phyloP scores from a whole-genome alignment of 2,888 invertebrate genomes.

The Sympetrum striolatum region DNA sequence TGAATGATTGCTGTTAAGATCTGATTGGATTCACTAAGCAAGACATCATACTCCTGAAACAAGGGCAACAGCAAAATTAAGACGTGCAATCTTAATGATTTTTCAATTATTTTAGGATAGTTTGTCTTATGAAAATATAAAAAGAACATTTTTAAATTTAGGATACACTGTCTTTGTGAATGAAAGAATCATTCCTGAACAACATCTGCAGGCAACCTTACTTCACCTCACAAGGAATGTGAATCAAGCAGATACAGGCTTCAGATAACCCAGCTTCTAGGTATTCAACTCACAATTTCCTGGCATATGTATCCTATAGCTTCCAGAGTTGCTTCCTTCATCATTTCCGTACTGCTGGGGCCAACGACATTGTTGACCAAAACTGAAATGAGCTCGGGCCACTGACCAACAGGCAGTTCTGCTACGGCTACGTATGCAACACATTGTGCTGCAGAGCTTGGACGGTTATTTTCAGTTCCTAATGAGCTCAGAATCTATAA shows the following conservation, averaged over 20 bases:
- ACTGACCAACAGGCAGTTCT: constrained; percentile 90
- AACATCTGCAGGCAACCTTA: too few species aligned
- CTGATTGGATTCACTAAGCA: constrained; percentile 91
- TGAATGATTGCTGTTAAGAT: constrained; percentile 98
- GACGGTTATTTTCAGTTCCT: constrained; percentile 94
- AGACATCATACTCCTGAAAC: constrained; percentile 78
- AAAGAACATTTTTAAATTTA: too few species aligned
- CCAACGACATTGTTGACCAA: constrained; percentile 92
- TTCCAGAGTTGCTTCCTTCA: constrained; percentile 96
- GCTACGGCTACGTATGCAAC: constrained; percentile 98
- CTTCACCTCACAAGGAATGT: too few species aligned
- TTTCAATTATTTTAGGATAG: too few species aligned
- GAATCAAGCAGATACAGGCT: too few species aligned
- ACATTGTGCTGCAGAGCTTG: constrained; percentile 98
- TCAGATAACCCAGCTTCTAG: background rate
- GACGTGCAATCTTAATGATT: background rate
- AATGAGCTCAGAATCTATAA: constrained; percentile 87
- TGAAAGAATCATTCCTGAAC: too few species aligned
- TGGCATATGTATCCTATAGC: constrained; percentile 99
- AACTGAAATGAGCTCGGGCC: constrained; percentile 88
- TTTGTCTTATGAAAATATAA: background rate
- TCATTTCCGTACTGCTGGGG: constrained; percentile 85
- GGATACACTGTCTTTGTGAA: too few species aligned
- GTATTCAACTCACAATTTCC: constrained; percentile 74
- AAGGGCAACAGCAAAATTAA: background rate